These are phyloP conservation scores for Gila robusta DNA, from an alignment of 2,797 vertebrate species.

Conservation along the genomic window DNA sequence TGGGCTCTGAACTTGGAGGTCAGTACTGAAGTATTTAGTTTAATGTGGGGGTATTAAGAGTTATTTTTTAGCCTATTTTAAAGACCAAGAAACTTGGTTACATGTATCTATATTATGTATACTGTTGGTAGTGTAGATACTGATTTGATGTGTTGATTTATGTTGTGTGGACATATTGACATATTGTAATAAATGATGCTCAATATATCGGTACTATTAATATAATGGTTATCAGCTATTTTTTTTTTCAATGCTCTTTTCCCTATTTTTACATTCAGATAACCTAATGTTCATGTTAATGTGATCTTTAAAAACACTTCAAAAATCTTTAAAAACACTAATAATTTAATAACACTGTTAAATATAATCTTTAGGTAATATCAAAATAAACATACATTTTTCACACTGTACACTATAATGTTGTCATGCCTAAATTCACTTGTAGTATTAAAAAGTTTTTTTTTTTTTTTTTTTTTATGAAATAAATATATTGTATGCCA, in stretches of 20 bases:
- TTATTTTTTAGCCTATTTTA: neutral
- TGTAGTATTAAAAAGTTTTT: too few species aligned
- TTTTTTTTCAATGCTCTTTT: neutral
- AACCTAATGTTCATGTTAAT: neutral
- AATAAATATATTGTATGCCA: neutral
- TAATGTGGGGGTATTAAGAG: neutral
- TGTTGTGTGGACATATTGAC: neutral
- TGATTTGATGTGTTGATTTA: neutral
- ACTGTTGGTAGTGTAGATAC: neutral
- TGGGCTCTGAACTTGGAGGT: constrained; percentile 64
- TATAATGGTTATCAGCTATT: neutral
- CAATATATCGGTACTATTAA: neutral
- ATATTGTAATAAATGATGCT: neutral
- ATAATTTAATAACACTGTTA: neutral
- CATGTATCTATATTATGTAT: neutral
- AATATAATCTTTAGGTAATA: neutral
- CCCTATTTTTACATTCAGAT: neutral
- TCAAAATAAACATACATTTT: neutral
- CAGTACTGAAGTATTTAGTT: constrained; percentile 51
- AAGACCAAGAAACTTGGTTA: neutral
- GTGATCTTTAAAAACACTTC: neutral
- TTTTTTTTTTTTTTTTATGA: neutral
- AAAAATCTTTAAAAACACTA: neutral
- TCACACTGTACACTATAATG: neutral
- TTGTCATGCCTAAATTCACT: too few species aligned